phyloP scores from a whole-genome alignment of 2,797 vertebrate species.

The Choloepus didactylus region DNA sequence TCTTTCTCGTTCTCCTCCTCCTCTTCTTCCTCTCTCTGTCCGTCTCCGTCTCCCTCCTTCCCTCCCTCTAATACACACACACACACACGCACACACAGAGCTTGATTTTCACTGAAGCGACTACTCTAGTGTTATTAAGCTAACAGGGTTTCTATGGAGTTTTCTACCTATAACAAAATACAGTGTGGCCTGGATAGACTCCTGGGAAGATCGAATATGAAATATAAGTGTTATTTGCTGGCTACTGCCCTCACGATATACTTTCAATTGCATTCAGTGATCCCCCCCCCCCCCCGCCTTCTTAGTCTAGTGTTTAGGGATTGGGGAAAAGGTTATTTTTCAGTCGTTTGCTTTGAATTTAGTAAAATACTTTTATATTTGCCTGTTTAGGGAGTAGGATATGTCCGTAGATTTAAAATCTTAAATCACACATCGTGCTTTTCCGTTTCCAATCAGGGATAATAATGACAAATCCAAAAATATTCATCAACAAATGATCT shows the following conservation, averaged over 20 bases:
- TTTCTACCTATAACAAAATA: constrained; percentile 71
- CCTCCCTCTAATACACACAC: neutral
- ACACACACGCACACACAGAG: neutral
- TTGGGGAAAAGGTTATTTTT: neutral
- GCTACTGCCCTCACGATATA: constrained; percentile 7
- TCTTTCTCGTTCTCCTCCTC: no score
- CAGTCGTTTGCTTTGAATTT: constrained; percentile 57
- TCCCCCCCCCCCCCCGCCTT: rapidly evolving
- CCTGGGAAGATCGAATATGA: constrained; percentile 71
- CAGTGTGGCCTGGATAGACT: constrained; percentile 78
- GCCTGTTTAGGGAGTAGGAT: constrained; percentile 29
- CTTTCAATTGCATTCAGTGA: constrained; percentile 7
- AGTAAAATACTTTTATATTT: constrained; percentile 55
- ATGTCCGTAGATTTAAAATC: constrained; percentile 51
- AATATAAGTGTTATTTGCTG: constrained; percentile 33
- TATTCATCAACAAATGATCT: constrained; percentile 34
- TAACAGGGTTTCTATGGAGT: constrained; percentile 62
- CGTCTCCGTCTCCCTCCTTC: no score
- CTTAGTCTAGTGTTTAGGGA: neutral
- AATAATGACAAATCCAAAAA: constrained; percentile 70
- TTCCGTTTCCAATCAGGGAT: constrained; percentile 69
- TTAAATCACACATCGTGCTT: constrained; percentile 74
- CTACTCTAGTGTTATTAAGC: constrained; percentile 60
- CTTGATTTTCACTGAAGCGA: constrained; percentile 55
- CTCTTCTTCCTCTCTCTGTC: no score